Conservation (phyloP, 2,797 vertebrate species). For the Poliocrania exsul region DNA sequence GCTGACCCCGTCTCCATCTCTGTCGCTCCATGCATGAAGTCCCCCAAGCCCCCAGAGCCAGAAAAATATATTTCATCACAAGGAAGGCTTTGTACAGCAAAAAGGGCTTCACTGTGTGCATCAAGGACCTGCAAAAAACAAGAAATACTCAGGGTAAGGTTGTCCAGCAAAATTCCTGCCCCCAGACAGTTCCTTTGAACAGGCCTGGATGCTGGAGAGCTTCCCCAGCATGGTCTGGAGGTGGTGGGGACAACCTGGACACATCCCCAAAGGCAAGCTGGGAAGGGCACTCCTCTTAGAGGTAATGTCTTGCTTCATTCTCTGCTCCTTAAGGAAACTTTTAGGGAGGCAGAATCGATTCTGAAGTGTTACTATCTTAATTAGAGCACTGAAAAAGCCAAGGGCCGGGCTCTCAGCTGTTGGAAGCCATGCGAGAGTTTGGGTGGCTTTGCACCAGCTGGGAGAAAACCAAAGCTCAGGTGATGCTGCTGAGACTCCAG, state of each 20-base stretch:
- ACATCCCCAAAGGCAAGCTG: not conserved
- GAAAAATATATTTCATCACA: not conserved
- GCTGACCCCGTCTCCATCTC: not conserved
- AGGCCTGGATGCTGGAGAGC: not conserved
- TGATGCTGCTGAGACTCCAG: not conserved
- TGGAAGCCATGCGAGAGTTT: not conserved
- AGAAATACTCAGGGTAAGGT: accelerated
- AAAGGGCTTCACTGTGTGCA: not conserved
- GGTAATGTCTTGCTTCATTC: not conserved
- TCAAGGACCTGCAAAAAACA: not conserved
- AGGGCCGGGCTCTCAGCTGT: not conserved
- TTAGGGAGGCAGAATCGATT: not conserved
- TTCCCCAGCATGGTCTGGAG: not conserved
- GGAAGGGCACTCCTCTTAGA: not conserved
- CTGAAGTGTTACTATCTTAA: not conserved
- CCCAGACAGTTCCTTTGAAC: not conserved
- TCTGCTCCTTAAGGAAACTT: not conserved
- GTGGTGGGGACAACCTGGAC: not conserved
- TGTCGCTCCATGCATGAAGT: accelerated
- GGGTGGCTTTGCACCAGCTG: not conserved
- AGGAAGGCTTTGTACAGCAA: not conserved
- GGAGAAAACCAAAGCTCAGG: not conserved
- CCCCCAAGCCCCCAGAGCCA: not conserved
- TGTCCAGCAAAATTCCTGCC: not conserved
- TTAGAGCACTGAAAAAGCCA: not conserved